phyloP scores from a whole-genome alignment of 2,797 vertebrate genomes.

The Crocidura indochinensis region DNA sequence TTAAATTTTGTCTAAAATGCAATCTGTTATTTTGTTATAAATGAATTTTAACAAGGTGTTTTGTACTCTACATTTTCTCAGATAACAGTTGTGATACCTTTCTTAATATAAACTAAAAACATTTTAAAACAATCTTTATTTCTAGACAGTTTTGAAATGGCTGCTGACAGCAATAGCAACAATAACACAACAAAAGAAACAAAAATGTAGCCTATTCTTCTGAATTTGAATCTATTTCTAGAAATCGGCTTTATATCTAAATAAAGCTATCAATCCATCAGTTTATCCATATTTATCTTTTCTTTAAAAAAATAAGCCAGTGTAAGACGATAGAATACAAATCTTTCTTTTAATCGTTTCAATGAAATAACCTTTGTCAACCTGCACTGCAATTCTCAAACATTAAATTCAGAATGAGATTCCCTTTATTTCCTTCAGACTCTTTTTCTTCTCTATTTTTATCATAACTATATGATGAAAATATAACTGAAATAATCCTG shows the following conservation, averaged over 20 bases:
- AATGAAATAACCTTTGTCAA: slow-evolving; percentile 81
- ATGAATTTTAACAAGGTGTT: slow-evolving; percentile 49
- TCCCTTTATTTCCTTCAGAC: slow-evolving; percentile 60
- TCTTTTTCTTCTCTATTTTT: slow-evolving; percentile 56
- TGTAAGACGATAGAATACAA: slow-evolving; percentile 64
- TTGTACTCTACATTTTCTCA: slow-evolving; percentile 30
- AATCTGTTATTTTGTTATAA: slow-evolving; percentile 29
- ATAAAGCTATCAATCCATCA: slow-evolving; percentile 78
- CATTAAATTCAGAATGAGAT: slow-evolving; percentile 82
- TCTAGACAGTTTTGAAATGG: slow-evolving; percentile 38
- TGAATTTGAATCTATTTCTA: slow-evolving; percentile 74
- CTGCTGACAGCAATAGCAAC: slow-evolving; percentile 39
- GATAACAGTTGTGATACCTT: background rate
- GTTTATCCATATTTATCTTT: slow-evolving; percentile 76
- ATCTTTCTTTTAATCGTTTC: slow-evolving; percentile 71
- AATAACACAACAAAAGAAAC: background rate
- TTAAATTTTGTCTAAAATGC: slow-evolving; percentile 22
- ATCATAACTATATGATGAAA: slow-evolving; percentile 65
- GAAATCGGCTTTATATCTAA: slow-evolving; percentile 34
- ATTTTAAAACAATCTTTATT: slow-evolving; percentile 34
- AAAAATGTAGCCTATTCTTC: slow-evolving; percentile 38
- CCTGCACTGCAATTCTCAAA: slow-evolving; percentile 73
- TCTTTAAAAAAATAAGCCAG: slow-evolving; percentile 16
- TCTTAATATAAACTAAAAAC: background rate
- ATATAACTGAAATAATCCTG: slow-evolving; percentile 70